These are phyloP conservation scores for Diplazon laetatorius DNA, from an alignment of 2,888 invertebrate genomes.

Conservation along the genomic window DNA sequence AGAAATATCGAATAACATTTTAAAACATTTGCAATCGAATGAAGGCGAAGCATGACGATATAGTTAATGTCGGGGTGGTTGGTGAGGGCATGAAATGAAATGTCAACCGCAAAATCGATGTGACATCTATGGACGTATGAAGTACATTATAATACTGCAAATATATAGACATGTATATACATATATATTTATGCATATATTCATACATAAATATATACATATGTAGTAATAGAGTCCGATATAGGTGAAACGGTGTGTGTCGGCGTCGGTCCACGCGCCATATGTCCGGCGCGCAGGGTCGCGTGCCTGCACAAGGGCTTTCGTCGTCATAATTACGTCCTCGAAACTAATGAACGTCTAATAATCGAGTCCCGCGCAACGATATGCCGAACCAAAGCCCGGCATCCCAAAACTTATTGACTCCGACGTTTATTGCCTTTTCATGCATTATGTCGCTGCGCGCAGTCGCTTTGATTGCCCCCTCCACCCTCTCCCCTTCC, in stretches of 20 bases:
- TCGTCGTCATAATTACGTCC: conserved; percentile 77
- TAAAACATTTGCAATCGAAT: background rate
- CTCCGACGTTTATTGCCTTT: conserved; percentile 77
- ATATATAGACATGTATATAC: conserved; percentile 5
- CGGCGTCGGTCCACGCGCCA: conserved; percentile 69
- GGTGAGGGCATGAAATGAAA: conserved; percentile 53
- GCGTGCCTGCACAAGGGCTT: conserved; percentile 80
- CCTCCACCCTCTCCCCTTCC: conserved; percentile 5
- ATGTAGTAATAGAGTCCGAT: conserved; percentile 40
- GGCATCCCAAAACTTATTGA: conserved; percentile 79
- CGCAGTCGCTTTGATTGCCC: conserved; percentile 53
- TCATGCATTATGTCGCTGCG: conserved; percentile 67
- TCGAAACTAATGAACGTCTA: conserved; percentile 80
- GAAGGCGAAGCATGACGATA: background rate
- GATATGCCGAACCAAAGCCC: conserved; percentile 16
- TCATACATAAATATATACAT: too few relatives aligned
- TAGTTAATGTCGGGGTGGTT: conserved; percentile 48
- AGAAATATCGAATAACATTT: background rate
- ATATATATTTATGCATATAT: too few relatives aligned
- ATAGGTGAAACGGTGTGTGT: conserved; percentile 47
- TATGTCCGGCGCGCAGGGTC: conserved; percentile 74
- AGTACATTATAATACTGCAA: conserved; percentile 27
- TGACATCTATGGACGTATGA: conserved; percentile 62
- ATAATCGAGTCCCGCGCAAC: conserved; percentile 72
- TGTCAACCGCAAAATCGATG: conserved; percentile 68